phyloP scores from a whole-genome alignment of 2,113 vertebrate genomes.

The Potamarius usumacintae region DNA sequence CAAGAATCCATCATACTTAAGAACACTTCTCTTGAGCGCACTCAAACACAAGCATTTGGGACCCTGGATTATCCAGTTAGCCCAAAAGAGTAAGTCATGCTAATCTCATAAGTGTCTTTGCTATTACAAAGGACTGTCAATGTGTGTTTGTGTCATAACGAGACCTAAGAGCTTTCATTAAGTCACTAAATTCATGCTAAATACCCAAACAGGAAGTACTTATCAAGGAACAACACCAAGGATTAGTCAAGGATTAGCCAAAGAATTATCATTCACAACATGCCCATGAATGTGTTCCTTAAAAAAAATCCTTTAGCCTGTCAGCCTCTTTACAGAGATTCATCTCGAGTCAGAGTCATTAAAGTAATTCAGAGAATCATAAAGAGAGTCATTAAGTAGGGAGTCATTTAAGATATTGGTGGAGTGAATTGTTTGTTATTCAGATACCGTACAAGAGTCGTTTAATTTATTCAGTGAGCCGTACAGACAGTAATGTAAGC shows the following conservation, averaged over 20 bases:
- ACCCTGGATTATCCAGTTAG: slow-evolving; percentile 22
- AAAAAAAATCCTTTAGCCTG: not conserved
- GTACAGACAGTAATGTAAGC: not conserved
- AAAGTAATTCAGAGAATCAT: not conserved
- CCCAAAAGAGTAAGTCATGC: not conserved
- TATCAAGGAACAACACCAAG: not conserved
- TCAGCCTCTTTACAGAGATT: not conserved
- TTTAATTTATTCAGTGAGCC: not conserved
- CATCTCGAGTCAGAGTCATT: not conserved
- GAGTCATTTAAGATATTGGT: not conserved
- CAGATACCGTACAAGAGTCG: not conserved
- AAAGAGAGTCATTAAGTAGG: not conserved
- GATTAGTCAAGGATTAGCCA: not conserved
- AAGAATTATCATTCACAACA: not conserved
- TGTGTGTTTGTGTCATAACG: not conserved
- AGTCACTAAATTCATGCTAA: not conserved
- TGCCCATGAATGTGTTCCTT: not conserved
- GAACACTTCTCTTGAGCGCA: not conserved
- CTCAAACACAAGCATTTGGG: not conserved
- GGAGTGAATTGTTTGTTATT: not conserved
- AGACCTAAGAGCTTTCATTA: not conserved
- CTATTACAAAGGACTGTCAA: slow-evolving; percentile 9
- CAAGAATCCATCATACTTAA: not conserved
- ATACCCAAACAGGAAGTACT: slow-evolving; percentile 19
- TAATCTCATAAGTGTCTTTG: not conserved